A percentile compares a stretch with the other conserved stretches of the same genome.
phyloP scores from a whole-genome alignment of 2,113 vertebrate species.

The Gnathonemus longibarbis region DNA sequence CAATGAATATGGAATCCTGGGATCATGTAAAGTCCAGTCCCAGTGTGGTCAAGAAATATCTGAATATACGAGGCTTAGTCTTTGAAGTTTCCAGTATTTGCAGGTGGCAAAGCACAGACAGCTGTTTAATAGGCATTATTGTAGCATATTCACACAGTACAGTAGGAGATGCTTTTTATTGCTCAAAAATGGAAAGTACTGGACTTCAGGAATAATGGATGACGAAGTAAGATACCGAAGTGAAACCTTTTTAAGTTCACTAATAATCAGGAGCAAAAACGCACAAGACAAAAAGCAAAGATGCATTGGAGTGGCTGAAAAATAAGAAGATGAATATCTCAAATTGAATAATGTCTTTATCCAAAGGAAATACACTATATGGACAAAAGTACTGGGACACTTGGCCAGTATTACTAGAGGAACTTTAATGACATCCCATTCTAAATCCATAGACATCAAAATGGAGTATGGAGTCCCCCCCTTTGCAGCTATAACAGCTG shows the following conservation, averaged over 20 bases:
- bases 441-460: neutral
- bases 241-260: neutral
- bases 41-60: neutral
- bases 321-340: neutral
- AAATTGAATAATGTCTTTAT: neutral
- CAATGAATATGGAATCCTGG: neutral
- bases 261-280: neutral
- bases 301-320: neutral
- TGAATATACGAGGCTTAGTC: neutral
- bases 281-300: neutral
- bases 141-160: neutral
- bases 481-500: neutral
- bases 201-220: neutral
- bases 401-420: neutral
- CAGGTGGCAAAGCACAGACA: neutral
- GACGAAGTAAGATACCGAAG: neutral
- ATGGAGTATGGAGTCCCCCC: neutral
- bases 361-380: neutral
- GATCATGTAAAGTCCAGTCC: neutral
- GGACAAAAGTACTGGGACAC: neutral
- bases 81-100: neutral
- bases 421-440: neutral
- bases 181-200: neutral
- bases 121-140: neutral
- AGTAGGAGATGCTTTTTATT: neutral